Percentiles rank a stretch among this genome's conserved stretches.
Conservation (phyloP, 2,888 invertebrate genomes). For the Conomelus anceps region DNA sequence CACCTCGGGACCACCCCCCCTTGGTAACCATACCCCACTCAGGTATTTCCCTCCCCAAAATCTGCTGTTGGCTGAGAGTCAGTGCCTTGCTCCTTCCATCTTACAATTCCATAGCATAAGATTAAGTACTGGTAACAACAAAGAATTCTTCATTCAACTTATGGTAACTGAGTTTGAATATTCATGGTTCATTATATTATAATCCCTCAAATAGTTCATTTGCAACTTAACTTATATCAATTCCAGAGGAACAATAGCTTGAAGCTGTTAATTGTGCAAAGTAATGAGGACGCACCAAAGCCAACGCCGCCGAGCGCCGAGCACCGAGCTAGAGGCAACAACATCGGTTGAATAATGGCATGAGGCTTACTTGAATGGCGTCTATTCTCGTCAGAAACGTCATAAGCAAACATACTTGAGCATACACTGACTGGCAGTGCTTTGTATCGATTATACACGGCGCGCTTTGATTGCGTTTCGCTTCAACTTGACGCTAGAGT, state of each 20-base stretch:
- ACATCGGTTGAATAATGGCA: not conserved
- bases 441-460: not conserved
- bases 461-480: not conserved
- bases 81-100: no score
- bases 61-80: no score
- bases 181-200: not conserved
- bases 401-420: not conserved
- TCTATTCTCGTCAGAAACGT: not conserved
- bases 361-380: not conserved
- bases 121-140: not conserved
- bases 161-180: no score
- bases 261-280: not conserved
- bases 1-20: no score
- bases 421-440: not conserved
- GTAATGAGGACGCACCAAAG: not conserved
- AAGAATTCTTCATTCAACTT: not conserved
- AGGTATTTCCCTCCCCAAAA: no score
- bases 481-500: not conserved
- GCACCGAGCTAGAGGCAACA: no score
- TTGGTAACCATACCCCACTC: no score
- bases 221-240: not conserved
- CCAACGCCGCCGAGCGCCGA: not conserved
- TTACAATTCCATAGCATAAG: not conserved
- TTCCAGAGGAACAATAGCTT: not conserved
- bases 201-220: not conserved